Base-by-base conservation (phyloP, 2,888 invertebrate species). In the Hypomecis atomaria region DNA sequence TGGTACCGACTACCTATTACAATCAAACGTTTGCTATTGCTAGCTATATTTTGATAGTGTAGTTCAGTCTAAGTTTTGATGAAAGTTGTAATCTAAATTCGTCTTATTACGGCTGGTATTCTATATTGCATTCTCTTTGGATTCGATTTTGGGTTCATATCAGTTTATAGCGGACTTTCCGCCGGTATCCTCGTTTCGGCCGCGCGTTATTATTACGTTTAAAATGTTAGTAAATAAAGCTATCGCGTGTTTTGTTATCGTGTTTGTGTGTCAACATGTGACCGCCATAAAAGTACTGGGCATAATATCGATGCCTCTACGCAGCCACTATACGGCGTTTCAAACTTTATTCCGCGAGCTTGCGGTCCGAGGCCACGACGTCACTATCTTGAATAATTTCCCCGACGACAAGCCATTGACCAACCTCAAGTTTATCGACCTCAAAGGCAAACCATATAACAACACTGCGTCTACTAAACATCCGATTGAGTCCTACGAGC, bases 251-350 rank as follows among this genome's bases (percentile, higher is more conserved):
- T 13, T 65, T 9, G 10, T 65, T 36, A 49, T 61, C 47, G 6
- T 11, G 45, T n/a, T 59, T 11, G 36, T 11, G 56, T 64, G 61
- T 11, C 71, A 78, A 50, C 45, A 77, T 71, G 78, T 62, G n/a
- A 11, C 83, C 78, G 64, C 93, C 92, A 74, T 84, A 94, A 63
- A 94, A 89, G 43, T 83, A 37, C 78, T 84, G 8, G 81, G 70
- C 6, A 76, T 95, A 6, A 94, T 95, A 72, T 93, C 94, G 0
- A 87, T 94, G 71, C 89, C 91, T 0, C 93, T 94, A 0, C 93
- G 92, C 62, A 95, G 95, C 61, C 95, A 96, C 78, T 95, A 94
- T 70, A 90, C 93, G 69, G 94, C 94, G 0, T 94, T 94, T 71
- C 85, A 92, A 68, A 90, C 92, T 0, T 80, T 95, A 10, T 78